Evolutionary conservation across 2,797 vertebrate species (phyloP).

Genomic region (Aplochiton taeniatus): DNA sequence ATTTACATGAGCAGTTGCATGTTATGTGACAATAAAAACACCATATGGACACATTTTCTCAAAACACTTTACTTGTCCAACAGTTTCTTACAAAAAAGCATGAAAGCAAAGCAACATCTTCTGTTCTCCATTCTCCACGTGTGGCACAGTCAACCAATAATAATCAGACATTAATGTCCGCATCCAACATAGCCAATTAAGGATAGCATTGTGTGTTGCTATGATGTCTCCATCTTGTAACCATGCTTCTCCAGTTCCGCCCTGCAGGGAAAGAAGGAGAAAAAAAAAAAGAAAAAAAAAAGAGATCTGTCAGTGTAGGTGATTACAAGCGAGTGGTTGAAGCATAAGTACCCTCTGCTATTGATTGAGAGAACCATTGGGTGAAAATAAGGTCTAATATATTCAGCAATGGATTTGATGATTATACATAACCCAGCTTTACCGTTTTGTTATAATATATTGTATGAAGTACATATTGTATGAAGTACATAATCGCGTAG

Average conservation of each 20-base stretch:
- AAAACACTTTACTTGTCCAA: slow-evolving; percentile 58
- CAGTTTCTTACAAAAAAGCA: slow-evolving; percentile 50
- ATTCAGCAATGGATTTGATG: slow-evolving; percentile 59
- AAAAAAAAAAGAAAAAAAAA: slow-evolving; percentile 55
- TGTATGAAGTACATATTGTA: slow-evolving; percentile 61
- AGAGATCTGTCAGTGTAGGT: slow-evolving; percentile 59
- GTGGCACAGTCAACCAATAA: slow-evolving; percentile 16
- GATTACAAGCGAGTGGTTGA: slow-evolving; percentile 67
- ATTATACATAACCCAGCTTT: slow-evolving; percentile 53
- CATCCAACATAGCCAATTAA: slow-evolving; percentile 30
- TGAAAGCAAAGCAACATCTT: slow-evolving; percentile 36
- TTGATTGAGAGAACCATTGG: slow-evolving; percentile 71
- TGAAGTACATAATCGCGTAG: slow-evolving; percentile 56
- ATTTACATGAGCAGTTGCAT: not conserved
- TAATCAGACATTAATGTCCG: slow-evolving; percentile 58
- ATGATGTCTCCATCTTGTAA: slow-evolving; percentile 99
- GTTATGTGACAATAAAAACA: slow-evolving; percentile 24
- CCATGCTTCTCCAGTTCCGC: slow-evolving; percentile 98
- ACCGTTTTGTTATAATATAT: slow-evolving; percentile 64
- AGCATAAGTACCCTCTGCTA: slow-evolving; percentile 64
- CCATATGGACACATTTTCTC: slow-evolving; percentile 22
- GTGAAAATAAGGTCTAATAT: slow-evolving; percentile 53
- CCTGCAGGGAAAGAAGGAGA: slow-evolving; percentile 67
- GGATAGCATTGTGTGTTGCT: slow-evolving; percentile 58
- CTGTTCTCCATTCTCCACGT: slow-evolving; percentile 19